These are phyloP conservation scores for Bursaphelenchus okinawaensis DNA, from an alignment of 2,888 invertebrate genomes.

Conservation along the genomic window DNA sequence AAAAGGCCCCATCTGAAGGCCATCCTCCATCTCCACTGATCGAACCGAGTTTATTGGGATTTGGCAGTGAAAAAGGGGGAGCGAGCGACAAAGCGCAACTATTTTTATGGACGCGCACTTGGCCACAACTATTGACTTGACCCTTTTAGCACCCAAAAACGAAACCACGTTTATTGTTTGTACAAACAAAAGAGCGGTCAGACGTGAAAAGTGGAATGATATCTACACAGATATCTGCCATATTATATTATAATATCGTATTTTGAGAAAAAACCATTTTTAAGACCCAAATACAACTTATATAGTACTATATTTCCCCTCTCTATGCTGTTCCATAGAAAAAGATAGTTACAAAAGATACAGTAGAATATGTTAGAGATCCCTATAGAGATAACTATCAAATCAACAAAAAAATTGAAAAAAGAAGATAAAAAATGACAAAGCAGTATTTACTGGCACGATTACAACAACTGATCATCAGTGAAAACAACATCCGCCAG, in stretches of 20 bases:
- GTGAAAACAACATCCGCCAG: conserved; percentile 13
- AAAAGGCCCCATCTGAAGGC: background rate
- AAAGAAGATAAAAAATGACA: background rate
- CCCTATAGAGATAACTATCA: too few relatives aligned
- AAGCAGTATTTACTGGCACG: background rate
- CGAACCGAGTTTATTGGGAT: background rate
- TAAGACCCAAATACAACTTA: too few relatives aligned
- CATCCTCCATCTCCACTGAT: background rate
- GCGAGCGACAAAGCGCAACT: background rate
- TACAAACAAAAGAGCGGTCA: background rate
- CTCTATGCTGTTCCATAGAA: too few relatives aligned
- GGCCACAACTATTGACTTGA: background rate
- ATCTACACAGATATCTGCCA: too few relatives aligned
- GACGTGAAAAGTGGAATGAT: too few relatives aligned
- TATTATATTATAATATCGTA: too few relatives aligned
- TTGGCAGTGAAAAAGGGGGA: background rate
- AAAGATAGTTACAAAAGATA: background rate
- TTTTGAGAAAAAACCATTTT: too few relatives aligned
- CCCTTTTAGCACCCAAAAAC: background rate
- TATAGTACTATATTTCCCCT: too few relatives aligned
- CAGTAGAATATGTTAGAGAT: background rate
- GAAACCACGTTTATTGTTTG: background rate
- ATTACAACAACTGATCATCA: conserved; percentile 17
- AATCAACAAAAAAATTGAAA: too few relatives aligned
- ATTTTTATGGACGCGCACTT: background rate